Evolutionary conservation across 2,888 invertebrate genomes (phyloP).

Genomic region (Drosophila mimetica): DNA sequence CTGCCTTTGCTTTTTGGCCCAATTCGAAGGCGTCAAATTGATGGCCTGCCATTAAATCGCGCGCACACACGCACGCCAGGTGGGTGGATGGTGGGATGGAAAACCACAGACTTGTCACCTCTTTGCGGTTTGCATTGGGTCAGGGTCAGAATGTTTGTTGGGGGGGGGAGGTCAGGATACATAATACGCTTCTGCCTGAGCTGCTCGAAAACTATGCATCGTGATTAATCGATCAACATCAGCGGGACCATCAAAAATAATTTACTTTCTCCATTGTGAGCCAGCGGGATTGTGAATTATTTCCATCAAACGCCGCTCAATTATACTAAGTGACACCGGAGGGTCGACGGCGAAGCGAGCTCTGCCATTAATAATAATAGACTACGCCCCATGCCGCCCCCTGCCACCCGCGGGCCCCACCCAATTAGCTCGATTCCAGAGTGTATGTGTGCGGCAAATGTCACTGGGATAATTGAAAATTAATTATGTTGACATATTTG

Average conservation of each 20-base stretch:
- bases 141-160: conserved; percentile 10
- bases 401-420: neutral
- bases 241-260: conserved; percentile 56
- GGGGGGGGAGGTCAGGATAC: conserved; percentile 3
- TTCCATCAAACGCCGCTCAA: conserved; percentile 72
- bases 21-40: conserved; percentile 47
- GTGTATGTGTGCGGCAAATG: conserved; percentile 42
- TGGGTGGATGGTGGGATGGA: conserved; percentile 18
- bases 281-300: conserved; percentile 63
- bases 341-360: conserved; percentile 43
- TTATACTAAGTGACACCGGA: conserved; percentile 70
- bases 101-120: conserved; percentile 55
- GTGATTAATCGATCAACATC: conserved; percentile 72
- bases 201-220: conserved; percentile 48
- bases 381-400: conserved; percentile 38
- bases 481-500: conserved; percentile 80
- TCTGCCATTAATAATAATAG: conserved; percentile 69
- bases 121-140: conserved; percentile 19
- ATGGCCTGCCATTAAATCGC: conserved; percentile 62
- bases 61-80: conserved; percentile 24
- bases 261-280: conserved; percentile 41
- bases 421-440: conserved; percentile 3
- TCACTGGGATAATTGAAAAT: conserved; percentile 75
- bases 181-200: neutral
- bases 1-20: conserved; percentile 11